phyloP scores from a whole-genome alignment of 2,888 invertebrate species.

The Oxycera nigricornis region DNA sequence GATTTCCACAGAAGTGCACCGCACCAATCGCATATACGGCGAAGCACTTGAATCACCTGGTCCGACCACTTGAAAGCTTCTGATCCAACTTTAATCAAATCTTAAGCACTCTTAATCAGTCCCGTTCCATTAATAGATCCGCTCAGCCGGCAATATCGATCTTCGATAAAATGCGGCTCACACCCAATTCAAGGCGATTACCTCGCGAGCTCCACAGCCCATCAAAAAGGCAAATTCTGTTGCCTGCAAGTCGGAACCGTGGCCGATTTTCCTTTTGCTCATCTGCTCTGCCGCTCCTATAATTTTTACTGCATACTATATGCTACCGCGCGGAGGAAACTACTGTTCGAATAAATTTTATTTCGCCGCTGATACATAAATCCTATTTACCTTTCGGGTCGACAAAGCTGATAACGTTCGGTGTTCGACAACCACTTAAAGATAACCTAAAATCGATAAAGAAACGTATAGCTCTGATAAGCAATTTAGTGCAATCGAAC shows the following conservation, averaged over 20 bases:
- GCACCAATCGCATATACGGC: no score
- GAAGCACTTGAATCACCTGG: no score
- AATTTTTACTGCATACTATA: not conserved
- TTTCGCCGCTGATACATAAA: not conserved
- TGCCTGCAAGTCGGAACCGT: not conserved
- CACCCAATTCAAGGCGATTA: not conserved
- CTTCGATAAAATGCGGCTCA: not conserved
- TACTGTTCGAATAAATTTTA: slow-evolving; percentile 13
- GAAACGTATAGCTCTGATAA: slow-evolving; percentile 29
- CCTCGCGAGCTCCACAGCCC: not conserved
- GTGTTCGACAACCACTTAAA: slow-evolving; percentile 30
- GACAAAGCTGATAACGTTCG: slow-evolving; percentile 19
- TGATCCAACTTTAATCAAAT: slow-evolving; percentile 1
- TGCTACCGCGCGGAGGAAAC: slow-evolving; percentile 3
- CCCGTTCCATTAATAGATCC: slow-evolving; percentile 27
- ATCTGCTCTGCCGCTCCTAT: not conserved
- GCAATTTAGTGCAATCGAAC: slow-evolving; percentile 27
- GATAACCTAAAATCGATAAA: slow-evolving; percentile 36
- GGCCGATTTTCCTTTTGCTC: not conserved
- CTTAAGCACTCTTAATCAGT: slow-evolving; percentile 1
- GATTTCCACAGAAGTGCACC: no score
- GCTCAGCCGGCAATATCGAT: not conserved
- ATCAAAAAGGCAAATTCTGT: not conserved
- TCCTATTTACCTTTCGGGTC: not conserved
- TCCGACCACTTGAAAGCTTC: no score